phyloP scores from a whole-genome alignment of 2,888 invertebrate genomes.

The Cerceris rybyensis region DNA sequence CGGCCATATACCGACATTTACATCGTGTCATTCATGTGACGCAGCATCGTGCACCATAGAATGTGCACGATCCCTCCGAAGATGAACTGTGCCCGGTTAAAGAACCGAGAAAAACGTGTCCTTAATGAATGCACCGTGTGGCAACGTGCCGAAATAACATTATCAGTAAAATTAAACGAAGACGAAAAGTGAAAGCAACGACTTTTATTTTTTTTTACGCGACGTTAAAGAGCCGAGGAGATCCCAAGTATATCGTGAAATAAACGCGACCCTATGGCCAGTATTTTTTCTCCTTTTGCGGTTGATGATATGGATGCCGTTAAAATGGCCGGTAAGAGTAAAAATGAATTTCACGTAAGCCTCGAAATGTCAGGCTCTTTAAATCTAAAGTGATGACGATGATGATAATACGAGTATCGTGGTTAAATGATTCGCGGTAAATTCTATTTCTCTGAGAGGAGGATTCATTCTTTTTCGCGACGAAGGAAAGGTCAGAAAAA shows the following conservation, averaged over 20 bases:
- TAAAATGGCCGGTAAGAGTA: not conserved
- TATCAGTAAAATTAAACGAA: not conserved
- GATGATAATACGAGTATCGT: constrained; percentile 9
- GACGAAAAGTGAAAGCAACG: not conserved
- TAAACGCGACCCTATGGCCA: no score
- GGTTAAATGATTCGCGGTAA: constrained; percentile 25
- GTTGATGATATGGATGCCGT: not conserved
- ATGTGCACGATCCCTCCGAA: constrained; percentile 46
- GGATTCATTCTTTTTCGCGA: constrained; percentile 50
- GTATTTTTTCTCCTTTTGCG: no score
- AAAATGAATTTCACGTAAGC: not conserved
- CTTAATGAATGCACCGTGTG: constrained; percentile 17
- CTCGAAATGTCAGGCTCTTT: constrained; percentile 45
- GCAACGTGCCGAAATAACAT: not conserved
- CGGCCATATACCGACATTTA: constrained; percentile 66
- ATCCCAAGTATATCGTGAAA: no score
- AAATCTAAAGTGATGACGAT: constrained; percentile 9
- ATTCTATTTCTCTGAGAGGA: constrained; percentile 37
- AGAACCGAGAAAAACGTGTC: constrained; percentile 14
- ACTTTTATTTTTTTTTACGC: not conserved
- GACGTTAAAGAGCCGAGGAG: not conserved
- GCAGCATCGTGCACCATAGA: constrained; percentile 35
- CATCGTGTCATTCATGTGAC: constrained; percentile 62
- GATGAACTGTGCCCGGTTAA: constrained; percentile 18
- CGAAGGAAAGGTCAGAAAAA: constrained; percentile 55